Base-by-base conservation (phyloP, 2,113 vertebrate species). In the Aplodontia rufa region DNA sequence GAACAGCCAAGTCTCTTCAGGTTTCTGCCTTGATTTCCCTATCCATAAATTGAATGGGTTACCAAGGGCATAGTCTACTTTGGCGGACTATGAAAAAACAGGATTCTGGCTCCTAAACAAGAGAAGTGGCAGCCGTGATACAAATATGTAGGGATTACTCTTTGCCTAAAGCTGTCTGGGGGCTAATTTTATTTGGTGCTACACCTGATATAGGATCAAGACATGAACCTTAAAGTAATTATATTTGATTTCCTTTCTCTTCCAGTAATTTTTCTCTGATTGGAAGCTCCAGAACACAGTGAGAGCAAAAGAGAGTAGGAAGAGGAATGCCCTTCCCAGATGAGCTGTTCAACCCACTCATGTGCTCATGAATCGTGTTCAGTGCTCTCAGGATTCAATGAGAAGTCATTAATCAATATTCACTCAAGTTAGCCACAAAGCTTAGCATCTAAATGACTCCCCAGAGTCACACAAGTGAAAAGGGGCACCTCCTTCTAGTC, bases 121-220 rank as follows among this genome's bases (percentile, higher is more conserved):
- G 22, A 35, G 22, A 58, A 35, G 40, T 12, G 14, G 76, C 32
- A 81, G 19, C 22, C 40, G 71, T 62, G 26, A 68, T 3, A 13
- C 11, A 86, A 32, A 12, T 9, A 4, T 3, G 0, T 8, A 37
- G 71, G 37, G 30, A 49, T 6, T 22, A 40, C 69, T 78, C 35
- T 62, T 16, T 1, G 6, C 45, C 72, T 66, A 35, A 4, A 86
- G 19, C 24, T 28, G 62, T 6, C 60, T 3, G 7, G 32, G 1
- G 35, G 12, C 42, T 90, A 26, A 30, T 40, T 62, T n/a, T 3
- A n/a, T 47, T 45, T 32, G 76, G 55, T 37, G 16, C 14, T 32
- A 8, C 1, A 47, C 51, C 58, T n/a, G 14, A 40, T 0, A 45
- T 0, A 6, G 13, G 37, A 58, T 35, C n/a, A 66, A 72, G 55